Conservation (phyloP, 2,797 vertebrate species). For the Amazona finschi region DNA sequence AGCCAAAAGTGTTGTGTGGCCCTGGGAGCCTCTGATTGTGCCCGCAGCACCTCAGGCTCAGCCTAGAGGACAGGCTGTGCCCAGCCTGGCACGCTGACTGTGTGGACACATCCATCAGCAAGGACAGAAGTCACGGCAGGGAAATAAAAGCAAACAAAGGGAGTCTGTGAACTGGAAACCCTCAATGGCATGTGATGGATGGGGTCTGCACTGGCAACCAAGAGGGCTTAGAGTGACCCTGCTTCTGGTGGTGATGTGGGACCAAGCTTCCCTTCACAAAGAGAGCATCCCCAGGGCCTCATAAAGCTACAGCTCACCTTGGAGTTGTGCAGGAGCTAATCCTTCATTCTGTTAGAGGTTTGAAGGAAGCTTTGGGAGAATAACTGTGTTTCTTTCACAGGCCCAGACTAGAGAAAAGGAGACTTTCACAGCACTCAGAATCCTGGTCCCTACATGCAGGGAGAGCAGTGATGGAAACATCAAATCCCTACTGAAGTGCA, state of each 20-base stretch:
- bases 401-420: neutral
- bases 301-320: neutral
- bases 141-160: neutral
- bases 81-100: neutral
- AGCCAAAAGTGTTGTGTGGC: neutral
- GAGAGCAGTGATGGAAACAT: neutral
- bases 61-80: neutral
- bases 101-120: neutral
- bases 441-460: neutral
- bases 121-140: neutral
- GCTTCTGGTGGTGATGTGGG: neutral
- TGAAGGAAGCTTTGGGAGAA: neutral
- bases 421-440: neutral
- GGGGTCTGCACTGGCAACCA: neutral
- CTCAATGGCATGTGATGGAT: accelerated
- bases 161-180: neutral
- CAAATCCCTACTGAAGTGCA: neutral
- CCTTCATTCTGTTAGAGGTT: neutral
- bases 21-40: neutral
- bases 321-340: neutral
- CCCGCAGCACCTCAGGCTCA: neutral
- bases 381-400: neutral
- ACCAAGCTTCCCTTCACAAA: neutral
- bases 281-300: neutral
- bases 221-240: neutral